Conservation (phyloP, 2,888 invertebrate species). For the Seladonia tumulorum region DNA sequence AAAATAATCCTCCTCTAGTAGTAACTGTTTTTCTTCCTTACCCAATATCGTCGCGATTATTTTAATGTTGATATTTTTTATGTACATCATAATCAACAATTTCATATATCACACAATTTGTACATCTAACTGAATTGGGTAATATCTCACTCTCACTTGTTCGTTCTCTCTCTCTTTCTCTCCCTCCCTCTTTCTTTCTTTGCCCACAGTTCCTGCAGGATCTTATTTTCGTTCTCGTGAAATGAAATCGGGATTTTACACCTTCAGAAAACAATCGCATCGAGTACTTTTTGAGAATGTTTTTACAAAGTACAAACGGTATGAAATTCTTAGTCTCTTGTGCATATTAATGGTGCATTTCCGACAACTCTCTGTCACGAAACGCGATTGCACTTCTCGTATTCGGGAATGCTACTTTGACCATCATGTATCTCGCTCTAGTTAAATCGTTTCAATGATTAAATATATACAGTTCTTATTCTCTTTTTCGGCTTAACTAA, state of each 20-base stretch:
- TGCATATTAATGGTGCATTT: conserved; percentile 66
- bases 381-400: conserved; percentile 71
- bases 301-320: conserved; percentile 78
- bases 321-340: conserved; percentile 76
- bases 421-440: conserved; percentile 49
- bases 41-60: conserved; percentile 65
- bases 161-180: conserved; percentile 14
- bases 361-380: conserved; percentile 51
- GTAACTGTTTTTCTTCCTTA: conserved; percentile 63
- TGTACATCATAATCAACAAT: conserved; percentile 78
- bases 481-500: conserved; percentile 52
- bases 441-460: conserved; percentile 63
- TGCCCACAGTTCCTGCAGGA: conserved; percentile 22
- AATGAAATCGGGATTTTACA: conserved; percentile 41
- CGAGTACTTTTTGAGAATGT: conserved; percentile 55
- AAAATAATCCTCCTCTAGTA: conserved; percentile 78
- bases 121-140: conserved; percentile 77
- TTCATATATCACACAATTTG: conserved; percentile 82
- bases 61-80: conserved; percentile 68
- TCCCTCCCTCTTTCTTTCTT: conserved; percentile 8
- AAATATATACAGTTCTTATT: conserved; percentile 72
- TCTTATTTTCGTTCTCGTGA: conserved; percentile 42
- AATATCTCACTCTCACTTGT: conserved; percentile 27
- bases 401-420: conserved; percentile 76
- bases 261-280: conserved; percentile 59